Evolutionary conservation across 2,797 vertebrate species (phyloP).

Genomic region (Prionace glauca): DNA sequence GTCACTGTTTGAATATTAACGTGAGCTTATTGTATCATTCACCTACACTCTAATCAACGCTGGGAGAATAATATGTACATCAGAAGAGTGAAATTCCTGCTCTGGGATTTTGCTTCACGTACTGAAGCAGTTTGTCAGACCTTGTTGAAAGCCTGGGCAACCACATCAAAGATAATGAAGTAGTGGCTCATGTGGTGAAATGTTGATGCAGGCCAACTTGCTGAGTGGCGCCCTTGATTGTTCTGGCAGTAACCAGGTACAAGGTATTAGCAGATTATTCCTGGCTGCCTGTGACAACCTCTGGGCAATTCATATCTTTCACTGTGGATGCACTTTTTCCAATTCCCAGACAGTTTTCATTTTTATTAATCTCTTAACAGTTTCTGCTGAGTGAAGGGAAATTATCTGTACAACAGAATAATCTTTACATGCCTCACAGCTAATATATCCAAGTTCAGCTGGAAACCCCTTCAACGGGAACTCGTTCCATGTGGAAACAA

Average conservation of each 20-base stretch:
- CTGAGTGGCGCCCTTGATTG: conserved; percentile 26
- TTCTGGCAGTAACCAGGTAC: conserved; percentile 34
- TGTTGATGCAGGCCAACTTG: conserved; percentile 30
- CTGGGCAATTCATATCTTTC: conserved; percentile 5
- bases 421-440: conserved; percentile 25
- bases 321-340: background rate
- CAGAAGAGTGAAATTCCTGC: background rate
- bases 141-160: conserved; percentile 27
- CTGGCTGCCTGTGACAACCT: conserved; percentile 3
- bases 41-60: background rate
- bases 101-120: conserved; percentile 22
- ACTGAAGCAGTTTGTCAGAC: conserved; percentile 14
- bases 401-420: conserved; percentile 20
- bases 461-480: background rate
- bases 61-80: background rate
- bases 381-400: background rate
- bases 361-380: conserved; percentile 29
- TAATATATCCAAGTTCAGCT: conserved; percentile 17
- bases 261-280: conserved; percentile 34
- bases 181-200: conserved; percentile 32
- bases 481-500: conserved; percentile 7
- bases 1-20: conserved; percentile 32
- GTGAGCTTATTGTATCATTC: background rate
- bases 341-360: conserved; percentile 23
- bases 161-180: conserved; percentile 33